A percentile compares a stretch with the other conserved stretches of the same genome.
Evolutionary conservation across 2,888 invertebrate species (phyloP).

Genomic region (Mimas tiliae): DNA sequence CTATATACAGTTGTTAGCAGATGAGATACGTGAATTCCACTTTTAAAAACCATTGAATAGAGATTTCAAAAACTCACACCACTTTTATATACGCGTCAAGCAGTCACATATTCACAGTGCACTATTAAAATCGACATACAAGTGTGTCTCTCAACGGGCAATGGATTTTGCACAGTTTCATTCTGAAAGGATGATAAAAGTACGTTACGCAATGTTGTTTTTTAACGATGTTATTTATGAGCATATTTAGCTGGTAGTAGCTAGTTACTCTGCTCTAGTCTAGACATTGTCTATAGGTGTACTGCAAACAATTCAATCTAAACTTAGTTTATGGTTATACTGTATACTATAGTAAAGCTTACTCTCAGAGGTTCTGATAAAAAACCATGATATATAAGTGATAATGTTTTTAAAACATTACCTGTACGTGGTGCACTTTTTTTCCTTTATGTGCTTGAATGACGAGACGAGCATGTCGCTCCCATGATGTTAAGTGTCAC

Average conservation of each 20-base stretch:
- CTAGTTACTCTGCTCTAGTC: too few species aligned
- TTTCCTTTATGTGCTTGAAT: too few species aligned
- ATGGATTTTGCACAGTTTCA: conserved; percentile 21
- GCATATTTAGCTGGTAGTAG: not conserved
- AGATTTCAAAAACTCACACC: conserved; percentile 16
- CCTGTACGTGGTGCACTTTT: too few species aligned
- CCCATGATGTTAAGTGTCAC: too few species aligned
- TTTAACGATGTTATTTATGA: not conserved
- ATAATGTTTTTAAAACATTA: too few species aligned
- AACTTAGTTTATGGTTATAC: too few species aligned
- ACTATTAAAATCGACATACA: conserved; percentile 17
- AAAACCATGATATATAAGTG: too few species aligned
- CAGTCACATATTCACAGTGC: conserved; percentile 8
- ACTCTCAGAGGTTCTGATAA: too few species aligned
- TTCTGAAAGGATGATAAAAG: conserved; percentile 27
- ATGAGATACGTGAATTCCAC: conserved; percentile 11
- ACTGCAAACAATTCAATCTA: too few species aligned
- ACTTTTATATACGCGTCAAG: conserved; percentile 20
- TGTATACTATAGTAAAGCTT: too few species aligned
- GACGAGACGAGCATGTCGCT: too few species aligned
- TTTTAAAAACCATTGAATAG: conserved; percentile 21
- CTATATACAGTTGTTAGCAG: conserved; percentile 8
- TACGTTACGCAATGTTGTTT: not conserved
- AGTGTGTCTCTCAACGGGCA: conserved; percentile 2
- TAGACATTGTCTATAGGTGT: too few species aligned